A percentile compares a stretch with the other conserved stretches of the same genome.
Evolutionary conservation across 2,797 vertebrate genomes (phyloP).

Genomic region (Fringilla coelebs): DNA sequence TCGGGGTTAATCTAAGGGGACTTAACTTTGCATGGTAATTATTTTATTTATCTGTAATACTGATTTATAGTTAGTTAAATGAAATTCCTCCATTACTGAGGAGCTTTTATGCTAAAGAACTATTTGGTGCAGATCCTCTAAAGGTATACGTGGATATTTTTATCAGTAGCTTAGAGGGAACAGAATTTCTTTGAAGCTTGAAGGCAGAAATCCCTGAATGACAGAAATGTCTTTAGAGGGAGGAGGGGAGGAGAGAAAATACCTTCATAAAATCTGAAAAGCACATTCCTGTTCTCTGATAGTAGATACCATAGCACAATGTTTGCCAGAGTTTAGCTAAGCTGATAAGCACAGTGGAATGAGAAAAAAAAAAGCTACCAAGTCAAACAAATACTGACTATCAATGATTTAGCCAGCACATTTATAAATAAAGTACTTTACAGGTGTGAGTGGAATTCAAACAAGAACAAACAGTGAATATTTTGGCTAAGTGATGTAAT

Average conservation of each 20-base stretch:
- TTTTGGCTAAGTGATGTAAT: neutral
- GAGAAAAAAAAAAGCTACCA: neutral
- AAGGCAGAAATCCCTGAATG: constrained; percentile 44
- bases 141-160: neutral
- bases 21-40: neutral
- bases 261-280: constrained; percentile 16
- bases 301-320: neutral
- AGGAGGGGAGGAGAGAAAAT: neutral
- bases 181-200: constrained; percentile 51
- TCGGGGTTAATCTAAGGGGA: neutral
- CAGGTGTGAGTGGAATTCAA: neutral
- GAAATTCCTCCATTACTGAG: neutral
- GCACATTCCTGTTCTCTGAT: neutral
- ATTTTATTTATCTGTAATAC: neutral
- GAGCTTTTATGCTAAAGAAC: neutral
- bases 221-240: neutral
- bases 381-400: neutral
- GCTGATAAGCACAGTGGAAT: neutral
- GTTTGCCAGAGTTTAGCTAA: neutral
- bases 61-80: neutral
- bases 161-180: neutral
- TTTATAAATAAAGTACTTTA: neutral
- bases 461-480: neutral
- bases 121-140: neutral
- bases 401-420: neutral